phyloP scores from a whole-genome alignment of 2,888 invertebrate genomes.

The Polymixis lichenea region DNA sequence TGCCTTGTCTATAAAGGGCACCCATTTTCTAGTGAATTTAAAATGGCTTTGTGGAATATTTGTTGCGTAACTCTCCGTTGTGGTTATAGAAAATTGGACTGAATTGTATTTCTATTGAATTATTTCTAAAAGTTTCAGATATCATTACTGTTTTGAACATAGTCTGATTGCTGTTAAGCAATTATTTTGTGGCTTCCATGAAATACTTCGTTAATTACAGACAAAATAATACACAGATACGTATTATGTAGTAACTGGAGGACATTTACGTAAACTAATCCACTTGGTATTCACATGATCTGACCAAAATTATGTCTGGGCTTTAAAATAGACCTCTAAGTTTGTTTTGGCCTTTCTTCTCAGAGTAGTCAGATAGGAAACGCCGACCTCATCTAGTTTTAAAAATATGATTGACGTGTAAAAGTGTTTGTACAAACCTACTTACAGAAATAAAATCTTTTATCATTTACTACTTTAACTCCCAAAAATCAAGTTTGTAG shows the following conservation, averaged over 20 bases:
- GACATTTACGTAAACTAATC: not conserved
- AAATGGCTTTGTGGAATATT: slow-evolving; percentile 38
- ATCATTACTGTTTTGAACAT: not conserved
- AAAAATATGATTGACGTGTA: too few relatives aligned
- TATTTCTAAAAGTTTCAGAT: not conserved
- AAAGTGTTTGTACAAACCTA: too few relatives aligned
- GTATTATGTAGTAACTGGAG: not conserved
- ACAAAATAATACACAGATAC: not conserved
- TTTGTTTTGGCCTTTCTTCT: too few relatives aligned
- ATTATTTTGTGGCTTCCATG: not conserved
- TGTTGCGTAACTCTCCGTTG: not conserved
- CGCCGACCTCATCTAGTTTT: too few relatives aligned
- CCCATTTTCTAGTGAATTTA: slow-evolving; percentile 22
- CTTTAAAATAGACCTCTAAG: too few relatives aligned
- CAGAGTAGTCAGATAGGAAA: too few relatives aligned
- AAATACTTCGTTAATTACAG: not conserved
- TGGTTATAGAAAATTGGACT: slow-evolving; percentile 7
- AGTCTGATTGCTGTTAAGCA: not conserved
- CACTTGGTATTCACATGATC: too few relatives aligned
- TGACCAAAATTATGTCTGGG: too few relatives aligned
- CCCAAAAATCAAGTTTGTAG: too few relatives aligned
- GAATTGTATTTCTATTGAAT: slow-evolving; percentile 4
- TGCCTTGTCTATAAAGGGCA: not conserved
- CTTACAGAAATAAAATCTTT: too few relatives aligned
- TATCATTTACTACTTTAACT: too few relatives aligned